phyloP scores from a whole-genome alignment of 2,113 vertebrate species.

The Eulemur rufifrons region DNA sequence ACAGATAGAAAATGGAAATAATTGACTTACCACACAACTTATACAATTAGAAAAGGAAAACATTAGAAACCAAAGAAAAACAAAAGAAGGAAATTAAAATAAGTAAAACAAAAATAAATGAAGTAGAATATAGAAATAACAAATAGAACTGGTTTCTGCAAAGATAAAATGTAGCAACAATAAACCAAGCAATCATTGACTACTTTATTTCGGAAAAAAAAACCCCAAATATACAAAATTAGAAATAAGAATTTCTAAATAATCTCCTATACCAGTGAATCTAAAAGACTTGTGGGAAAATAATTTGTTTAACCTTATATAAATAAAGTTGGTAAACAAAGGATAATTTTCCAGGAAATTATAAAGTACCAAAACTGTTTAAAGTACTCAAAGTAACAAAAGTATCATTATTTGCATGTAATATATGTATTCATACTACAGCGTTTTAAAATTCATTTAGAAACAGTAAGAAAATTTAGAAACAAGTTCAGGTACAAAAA shows the following conservation, averaged over 20 bases:
- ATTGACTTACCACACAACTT: not conserved
- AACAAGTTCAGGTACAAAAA: not conserved
- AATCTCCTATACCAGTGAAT: not conserved
- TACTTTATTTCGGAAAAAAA: not conserved
- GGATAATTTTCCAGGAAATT: not conserved
- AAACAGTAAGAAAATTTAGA: not conserved
- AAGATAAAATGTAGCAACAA: not conserved
- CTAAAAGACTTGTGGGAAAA: not conserved
- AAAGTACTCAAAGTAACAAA: not conserved
- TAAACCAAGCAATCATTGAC: not conserved
- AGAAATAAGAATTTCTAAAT: not conserved
- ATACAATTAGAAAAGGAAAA: not conserved
- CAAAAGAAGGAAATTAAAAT: not conserved
- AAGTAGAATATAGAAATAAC: not conserved
- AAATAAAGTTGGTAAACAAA: not conserved
- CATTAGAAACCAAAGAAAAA: not conserved
- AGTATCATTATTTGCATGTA: not conserved
- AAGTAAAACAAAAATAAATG: not conserved
- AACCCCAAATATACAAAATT: not conserved
- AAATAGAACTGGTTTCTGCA: not conserved
- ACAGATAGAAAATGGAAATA: not conserved
- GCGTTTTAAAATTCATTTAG: not conserved
- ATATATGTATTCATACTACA: not conserved
- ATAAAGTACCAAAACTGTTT: not conserved
- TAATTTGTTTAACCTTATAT: not conserved